Conservation (phyloP, 2,797 vertebrate species). For the Ceryle rudis region DNA sequence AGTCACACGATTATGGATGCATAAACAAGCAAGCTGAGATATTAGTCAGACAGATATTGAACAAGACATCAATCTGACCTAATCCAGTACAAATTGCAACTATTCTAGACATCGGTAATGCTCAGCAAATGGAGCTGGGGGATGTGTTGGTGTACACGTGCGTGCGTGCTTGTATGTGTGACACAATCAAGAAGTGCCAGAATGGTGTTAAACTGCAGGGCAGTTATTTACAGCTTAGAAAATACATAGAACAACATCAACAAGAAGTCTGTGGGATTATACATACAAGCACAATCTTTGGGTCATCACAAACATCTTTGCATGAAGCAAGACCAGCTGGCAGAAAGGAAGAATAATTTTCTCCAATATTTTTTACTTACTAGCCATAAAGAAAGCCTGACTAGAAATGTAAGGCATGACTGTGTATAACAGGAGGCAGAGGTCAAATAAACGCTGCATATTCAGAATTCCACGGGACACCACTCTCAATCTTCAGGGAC, state of each 20-base stretch:
- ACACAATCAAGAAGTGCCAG: not conserved
- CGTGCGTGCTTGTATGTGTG: not conserved
- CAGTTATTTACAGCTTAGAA: not conserved
- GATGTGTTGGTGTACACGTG: rapidly evolving
- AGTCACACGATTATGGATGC: not conserved
- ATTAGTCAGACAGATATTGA: not conserved
- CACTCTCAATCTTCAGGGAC: not conserved
- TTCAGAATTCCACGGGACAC: slow-evolving; percentile 10
- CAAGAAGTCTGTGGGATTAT: not conserved
- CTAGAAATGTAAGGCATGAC: not conserved
- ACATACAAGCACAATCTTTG: not conserved
- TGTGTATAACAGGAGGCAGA: not conserved
- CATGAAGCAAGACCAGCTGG: not conserved
- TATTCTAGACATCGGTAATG: not conserved
- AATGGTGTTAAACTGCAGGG: not conserved
- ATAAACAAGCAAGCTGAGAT: not conserved
- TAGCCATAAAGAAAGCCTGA: not conserved
- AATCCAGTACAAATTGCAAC: not conserved
- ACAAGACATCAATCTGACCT: not conserved
- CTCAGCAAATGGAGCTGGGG: not conserved
- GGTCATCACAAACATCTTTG: not conserved
- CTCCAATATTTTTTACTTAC: not conserved
- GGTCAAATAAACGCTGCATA: slow-evolving; percentile 17
- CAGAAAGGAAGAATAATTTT: not conserved
- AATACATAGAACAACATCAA: not conserved